Conservation (phyloP, 2,888 invertebrate genomes). For the Xanthorhoe spadicearia region DNA sequence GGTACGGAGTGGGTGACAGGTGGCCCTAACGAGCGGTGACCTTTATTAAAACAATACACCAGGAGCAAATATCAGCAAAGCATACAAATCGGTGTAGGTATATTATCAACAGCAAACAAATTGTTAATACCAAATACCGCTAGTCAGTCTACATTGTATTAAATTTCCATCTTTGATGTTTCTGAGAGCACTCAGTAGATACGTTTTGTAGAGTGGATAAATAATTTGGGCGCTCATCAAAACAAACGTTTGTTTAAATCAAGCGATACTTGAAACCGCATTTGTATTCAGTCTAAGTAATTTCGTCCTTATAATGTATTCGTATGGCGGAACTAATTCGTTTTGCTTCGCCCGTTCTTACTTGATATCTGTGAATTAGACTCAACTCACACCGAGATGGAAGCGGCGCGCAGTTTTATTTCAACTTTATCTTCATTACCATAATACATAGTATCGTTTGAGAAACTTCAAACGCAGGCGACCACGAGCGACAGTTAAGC, state of each 20-base stretch:
- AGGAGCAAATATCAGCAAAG: too few species aligned
- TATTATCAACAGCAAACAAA: too few species aligned
- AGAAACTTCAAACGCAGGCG: too few species aligned
- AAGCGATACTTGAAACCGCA: slow-evolving; percentile 23
- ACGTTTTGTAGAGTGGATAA: neutral
- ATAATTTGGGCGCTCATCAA: slow-evolving; percentile 21
- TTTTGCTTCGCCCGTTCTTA: slow-evolving; percentile 22
- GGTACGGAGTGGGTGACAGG: too few species aligned
- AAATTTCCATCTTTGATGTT: neutral
- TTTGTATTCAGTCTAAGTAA: slow-evolving; percentile 43
- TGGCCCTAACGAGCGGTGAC: too few species aligned
- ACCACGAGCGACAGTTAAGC: too few species aligned
- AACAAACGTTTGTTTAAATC: slow-evolving; percentile 29
- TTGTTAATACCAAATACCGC: neutral
- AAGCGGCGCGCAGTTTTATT: too few species aligned
- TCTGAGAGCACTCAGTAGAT: slow-evolving; percentile 8
- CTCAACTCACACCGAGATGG: too few species aligned
- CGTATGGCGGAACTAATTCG: slow-evolving; percentile 32
- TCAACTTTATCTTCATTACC: too few species aligned
- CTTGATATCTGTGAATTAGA: slow-evolving; percentile 28
- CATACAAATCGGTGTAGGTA: neutral
- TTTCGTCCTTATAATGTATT: slow-evolving; percentile 43
- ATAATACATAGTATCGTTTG: too few species aligned
- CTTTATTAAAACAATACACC: too few species aligned
- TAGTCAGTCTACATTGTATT: neutral